A percentile compares a stretch with the other conserved stretches of the same genome.
These are phyloP conservation scores for Cinclus cinclus DNA, from an alignment of 2,113 vertebrate genomes.

Conservation along the genomic window DNA sequence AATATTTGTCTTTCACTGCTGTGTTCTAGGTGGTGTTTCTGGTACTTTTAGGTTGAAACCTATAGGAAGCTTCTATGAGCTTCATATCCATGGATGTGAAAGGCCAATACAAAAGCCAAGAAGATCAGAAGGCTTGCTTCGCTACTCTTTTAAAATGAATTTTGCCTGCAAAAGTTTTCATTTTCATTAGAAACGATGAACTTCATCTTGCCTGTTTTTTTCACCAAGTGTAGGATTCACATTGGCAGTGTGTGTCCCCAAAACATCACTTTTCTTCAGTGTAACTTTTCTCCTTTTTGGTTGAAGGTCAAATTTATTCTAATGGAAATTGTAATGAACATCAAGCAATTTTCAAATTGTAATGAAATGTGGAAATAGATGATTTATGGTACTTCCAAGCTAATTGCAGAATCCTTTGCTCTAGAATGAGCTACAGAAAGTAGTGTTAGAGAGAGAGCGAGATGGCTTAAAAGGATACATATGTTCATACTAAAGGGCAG, in stretches of 20 bases:
- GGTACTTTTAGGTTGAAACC: neutral
- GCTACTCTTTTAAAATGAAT: neutral
- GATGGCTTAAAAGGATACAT: neutral
- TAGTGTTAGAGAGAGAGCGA: neutral
- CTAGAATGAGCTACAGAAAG: neutral
- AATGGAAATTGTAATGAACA: neutral
- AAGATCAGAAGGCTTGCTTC: neutral
- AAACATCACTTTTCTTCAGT: neutral
- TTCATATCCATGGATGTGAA: neutral
- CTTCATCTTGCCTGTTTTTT: neutral
- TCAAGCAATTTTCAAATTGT: neutral
- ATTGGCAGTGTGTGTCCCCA: neutral
- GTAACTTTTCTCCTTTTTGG: neutral
- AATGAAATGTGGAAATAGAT: neutral
- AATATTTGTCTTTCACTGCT: neutral
- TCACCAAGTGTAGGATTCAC: neutral
- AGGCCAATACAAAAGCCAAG: neutral
- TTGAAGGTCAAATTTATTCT: neutral
- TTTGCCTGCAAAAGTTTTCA: neutral
- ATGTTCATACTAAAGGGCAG: neutral
- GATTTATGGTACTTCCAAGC: neutral
- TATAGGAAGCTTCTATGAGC: neutral
- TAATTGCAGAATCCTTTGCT: neutral
- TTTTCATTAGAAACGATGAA: neutral
- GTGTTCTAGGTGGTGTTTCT: neutral